Percentiles rank a stretch among this genome's conserved stretches.
Conservation (phyloP, 2,797 vertebrate genomes). For the Capromys pilorides region DNA sequence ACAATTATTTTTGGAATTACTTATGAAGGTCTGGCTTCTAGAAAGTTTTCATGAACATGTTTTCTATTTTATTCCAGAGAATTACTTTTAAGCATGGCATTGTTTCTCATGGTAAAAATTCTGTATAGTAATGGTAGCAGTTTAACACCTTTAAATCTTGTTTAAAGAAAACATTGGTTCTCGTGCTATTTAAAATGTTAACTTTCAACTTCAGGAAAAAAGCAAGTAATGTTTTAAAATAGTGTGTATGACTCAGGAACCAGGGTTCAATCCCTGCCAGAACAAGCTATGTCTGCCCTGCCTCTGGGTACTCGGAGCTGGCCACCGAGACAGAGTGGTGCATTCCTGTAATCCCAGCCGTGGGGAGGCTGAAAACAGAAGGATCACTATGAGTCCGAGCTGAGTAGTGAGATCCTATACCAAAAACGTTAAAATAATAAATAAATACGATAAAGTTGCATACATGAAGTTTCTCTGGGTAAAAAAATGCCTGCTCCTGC, state of each 20-base stretch:
- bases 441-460: slow-evolving; percentile 1
- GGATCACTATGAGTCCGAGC: too few species aligned
- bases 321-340: too few species aligned
- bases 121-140: neutral
- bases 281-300: too few species aligned
- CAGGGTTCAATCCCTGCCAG: too few species aligned
- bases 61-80: neutral
- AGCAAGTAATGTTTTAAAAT: slow-evolving; percentile 29
- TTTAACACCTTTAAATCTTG: slow-evolving; percentile 32
- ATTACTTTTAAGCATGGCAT: slow-evolving; percentile 19
- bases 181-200: neutral
- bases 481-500: slow-evolving; percentile 13
- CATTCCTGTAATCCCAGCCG: too few species aligned
- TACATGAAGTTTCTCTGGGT: neutral
- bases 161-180: slow-evolving; percentile 38
- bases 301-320: too few species aligned
- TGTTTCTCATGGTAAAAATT: neutral
- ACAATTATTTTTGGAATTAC: slow-evolving; percentile 11
- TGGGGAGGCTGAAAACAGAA: too few species aligned
- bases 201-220: slow-evolving; percentile 23
- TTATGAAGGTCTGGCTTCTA: neutral
- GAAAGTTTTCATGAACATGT: neutral
- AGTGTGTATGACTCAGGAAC: neutral
- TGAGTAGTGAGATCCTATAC: too few species aligned
- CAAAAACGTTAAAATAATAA: too few species aligned